Conservation (phyloP, 2,113 vertebrate genomes). For the Macquaria australasica region DNA sequence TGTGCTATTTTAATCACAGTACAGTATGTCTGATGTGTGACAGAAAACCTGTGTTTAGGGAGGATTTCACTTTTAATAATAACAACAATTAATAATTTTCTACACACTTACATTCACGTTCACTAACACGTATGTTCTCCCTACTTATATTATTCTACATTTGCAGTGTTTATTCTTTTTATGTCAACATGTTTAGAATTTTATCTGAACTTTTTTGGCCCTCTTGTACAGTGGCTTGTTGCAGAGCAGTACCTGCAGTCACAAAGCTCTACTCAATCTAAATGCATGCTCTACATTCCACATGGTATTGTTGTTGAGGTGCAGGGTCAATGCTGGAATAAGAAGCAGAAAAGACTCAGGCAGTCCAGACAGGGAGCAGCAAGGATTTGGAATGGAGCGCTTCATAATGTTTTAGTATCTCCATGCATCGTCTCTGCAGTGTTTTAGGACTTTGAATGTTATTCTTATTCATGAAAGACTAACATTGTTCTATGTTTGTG, state of each 20-base stretch:
- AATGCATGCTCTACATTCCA: slow-evolving; percentile 59
- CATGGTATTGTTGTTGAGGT: slow-evolving; percentile 51
- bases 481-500: slow-evolving; percentile 76
- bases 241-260: neutral
- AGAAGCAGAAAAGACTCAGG: slow-evolving; percentile 55
- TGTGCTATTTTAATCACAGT: slow-evolving; percentile 16
- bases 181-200: neutral
- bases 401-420: slow-evolving; percentile 60
- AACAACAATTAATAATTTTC: no score
- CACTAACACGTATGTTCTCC: neutral
- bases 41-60: neutral
- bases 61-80: neutral
- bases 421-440: slow-evolving; percentile 53
- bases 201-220: slow-evolving; percentile 8
- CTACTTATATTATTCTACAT: slow-evolving; percentile 5
- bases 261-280: slow-evolving; percentile 51
- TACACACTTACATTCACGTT: no score
- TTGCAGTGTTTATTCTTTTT: neutral
- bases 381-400: slow-evolving; percentile 68
- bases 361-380: slow-evolving; percentile 58
- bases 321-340: slow-evolving; percentile 62
- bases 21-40: neutral
- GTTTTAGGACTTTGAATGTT: slow-evolving; percentile 73
- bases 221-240: neutral
- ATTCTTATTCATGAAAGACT: slow-evolving; percentile 81